Base-by-base conservation (phyloP, 1,140 invertebrate species). In the Drosophila erecta region DNA sequence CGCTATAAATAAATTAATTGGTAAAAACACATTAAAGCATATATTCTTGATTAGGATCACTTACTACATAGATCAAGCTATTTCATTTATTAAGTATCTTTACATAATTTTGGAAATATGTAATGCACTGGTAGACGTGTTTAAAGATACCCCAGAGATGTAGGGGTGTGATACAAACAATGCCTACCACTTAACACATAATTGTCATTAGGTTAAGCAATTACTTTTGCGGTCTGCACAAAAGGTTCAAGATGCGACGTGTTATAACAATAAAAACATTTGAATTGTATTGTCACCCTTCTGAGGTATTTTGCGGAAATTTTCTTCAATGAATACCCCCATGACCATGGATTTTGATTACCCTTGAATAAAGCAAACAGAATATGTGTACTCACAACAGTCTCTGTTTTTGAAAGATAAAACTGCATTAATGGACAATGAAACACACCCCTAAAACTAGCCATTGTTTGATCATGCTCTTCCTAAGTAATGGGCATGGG, bases 201-300 rank as follows among this genome's bases (percentile, higher is more conserved):
- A 81, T 86, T 86, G 79, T 87, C 83, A 86, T 86, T 87, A 86
- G 83, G 81, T 86, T 87, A 81, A 86, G 78, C 83, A 86, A 86
- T 86, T 86, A 86, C 75, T 76, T 81, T 67, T 76, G 71, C 72
- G 74, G 74, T 64, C 41, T 72, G 62, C 41, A 85, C 80, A 86
- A 86, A 62, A 78, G 69, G 57, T 78, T 75, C 49, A 77, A 80
- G 81, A 80, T 83, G 81, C 71, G 83, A 86, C 81, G 81, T 86
- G 81, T 87, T 86, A 86, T 79, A 86, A 86, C 81, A 86, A 86
- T 86, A 86, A 86, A 86, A 87, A 86, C 76, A 86, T 81, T 86
- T 74, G 75, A 87, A 81, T 79, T 86, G 83, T 81, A 64, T 87
- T 86, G 81, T 86, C 81, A 86, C 81, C 81, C 81, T 87, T 69